Base-by-base conservation (phyloP, 2,113 vertebrate genomes). In the Epinephelus fuscoguttatus region DNA sequence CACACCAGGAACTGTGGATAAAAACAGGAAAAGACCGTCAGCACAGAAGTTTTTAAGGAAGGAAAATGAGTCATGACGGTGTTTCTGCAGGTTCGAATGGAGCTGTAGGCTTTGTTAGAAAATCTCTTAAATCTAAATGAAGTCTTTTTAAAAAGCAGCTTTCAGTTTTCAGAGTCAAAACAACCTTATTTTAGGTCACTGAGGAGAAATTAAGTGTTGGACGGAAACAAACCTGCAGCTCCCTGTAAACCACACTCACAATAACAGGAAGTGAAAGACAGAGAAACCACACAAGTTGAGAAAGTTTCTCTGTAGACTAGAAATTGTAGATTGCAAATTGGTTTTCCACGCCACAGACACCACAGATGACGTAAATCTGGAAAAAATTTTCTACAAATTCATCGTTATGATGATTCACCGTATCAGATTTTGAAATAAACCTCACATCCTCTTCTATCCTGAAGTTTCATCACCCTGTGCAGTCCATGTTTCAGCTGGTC, bases 1-100 rank as follows among this genome's bases (percentile, higher is more conserved):
- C 82, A 91, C 4, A 90, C 77, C 75, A 94, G 81, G 85, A 93
- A 94, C 93, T 94, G 59, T 0, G 45, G 15, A 55, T 2, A 33
- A 9, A 77, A 6, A 59, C 21, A 49, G 21, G 30, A 23, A 23
- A 27, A 55, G 10, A 17, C 19, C 14, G 1, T 12, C 0, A 11
- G 21, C 45, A 67, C 8, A 30, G 3, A 53, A 19, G 6, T n/a
- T 55, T 23, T 4, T 55, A 55, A 14, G 10, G 53, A 45, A n/a
- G 8, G 11, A 19, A 55, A 55, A 23, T 56, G 11, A 56, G 53
- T 56, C 27, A 4, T 27, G 27, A 27, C 3, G 27, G 27, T 27
- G 27, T 27, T 27, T 27, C 27, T 27, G 27, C 27, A 27, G 27
- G 27, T 27, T n/a, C 27, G 27, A 27, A 27, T 27, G 27, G 27